phyloP scores from a whole-genome alignment of 1,140 invertebrate genomes.

The Megalonaias nervosa region DNA sequence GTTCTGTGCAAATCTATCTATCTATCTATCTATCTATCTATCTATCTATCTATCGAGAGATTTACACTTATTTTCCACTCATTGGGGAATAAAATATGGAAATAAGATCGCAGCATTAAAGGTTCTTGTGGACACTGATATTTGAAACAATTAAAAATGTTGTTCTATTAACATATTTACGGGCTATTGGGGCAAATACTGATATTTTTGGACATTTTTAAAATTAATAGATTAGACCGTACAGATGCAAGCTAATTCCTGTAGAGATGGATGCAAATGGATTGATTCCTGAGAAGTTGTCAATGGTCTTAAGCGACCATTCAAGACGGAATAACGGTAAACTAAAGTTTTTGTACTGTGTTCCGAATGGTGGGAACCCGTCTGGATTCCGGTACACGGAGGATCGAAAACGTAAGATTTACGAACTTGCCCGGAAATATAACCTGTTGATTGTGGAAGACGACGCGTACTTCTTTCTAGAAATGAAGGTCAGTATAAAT shows the following conservation, averaged over 20 bases:
- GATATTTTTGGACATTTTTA: neutral
- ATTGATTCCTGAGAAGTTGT: slow-evolving; percentile 30
- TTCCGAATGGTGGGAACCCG: slow-evolving; percentile 79
- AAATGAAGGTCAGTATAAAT: slow-evolving; percentile 68
- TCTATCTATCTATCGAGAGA: too few species aligned
- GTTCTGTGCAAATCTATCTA: too few species aligned
- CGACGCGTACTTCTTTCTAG: slow-evolving; percentile 84
- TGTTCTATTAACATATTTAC: too few species aligned
- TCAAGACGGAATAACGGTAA: slow-evolving; percentile 39
- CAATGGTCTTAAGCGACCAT: slow-evolving; percentile 40
- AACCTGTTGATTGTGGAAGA: slow-evolving; percentile 86
- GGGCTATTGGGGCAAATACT: too few species aligned
- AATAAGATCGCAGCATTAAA: too few species aligned
- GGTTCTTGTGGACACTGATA: too few species aligned
- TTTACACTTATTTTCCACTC: too few species aligned
- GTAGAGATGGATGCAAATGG: slow-evolving; percentile 36
- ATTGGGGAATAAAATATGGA: too few species aligned
- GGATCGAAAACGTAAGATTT: slow-evolving; percentile 79
- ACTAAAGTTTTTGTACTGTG: slow-evolving; percentile 71
- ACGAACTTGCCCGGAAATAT: slow-evolving; percentile 81
- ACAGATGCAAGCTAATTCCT: slow-evolving; percentile 10
- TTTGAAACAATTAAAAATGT: too few species aligned
- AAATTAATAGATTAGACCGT: slow-evolving; percentile 16
- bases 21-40: too few species aligned
- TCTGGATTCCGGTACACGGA: slow-evolving; percentile 78